Evolutionary conservation across 2,113 vertebrate genomes (phyloP).

Genomic region (Lamprotornis superbus): DNA sequence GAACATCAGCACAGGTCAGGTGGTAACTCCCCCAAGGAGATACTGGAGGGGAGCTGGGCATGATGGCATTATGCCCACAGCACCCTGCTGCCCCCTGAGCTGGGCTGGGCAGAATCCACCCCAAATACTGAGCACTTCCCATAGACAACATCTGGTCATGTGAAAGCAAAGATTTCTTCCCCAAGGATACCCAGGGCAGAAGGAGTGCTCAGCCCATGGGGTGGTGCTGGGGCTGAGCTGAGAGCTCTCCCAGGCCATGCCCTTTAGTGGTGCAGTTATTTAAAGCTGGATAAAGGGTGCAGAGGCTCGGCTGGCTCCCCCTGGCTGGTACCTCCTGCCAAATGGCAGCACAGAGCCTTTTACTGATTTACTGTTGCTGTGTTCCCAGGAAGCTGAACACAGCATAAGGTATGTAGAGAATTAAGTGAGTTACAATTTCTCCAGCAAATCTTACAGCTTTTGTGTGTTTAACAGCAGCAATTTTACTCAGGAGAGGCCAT

Average conservation of each 20-base stretch:
- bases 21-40: rapidly evolving
- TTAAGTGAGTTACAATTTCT: not conserved
- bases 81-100: not conserved
- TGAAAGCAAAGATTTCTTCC: not conserved
- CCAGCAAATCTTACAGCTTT: not conserved
- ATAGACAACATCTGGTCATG: not conserved
- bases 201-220: not conserved
- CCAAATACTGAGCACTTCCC: not conserved
- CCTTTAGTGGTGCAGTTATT: not conserved
- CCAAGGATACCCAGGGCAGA: not conserved
- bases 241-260: rapidly evolving
- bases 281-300: not conserved
- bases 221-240: not conserved
- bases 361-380: rapidly evolving
- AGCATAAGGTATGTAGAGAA: not conserved
- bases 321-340: not conserved
- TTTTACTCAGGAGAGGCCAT: not conserved
- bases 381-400: not conserved
- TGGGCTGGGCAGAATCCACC: not conserved
- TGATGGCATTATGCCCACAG: rapidly evolving
- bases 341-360: not conserved
- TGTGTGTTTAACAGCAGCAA: not conserved
- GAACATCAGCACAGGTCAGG: not conserved
- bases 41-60: not conserved
- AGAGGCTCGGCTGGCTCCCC: not conserved